Base-by-base conservation (phyloP, 37 sponge, comb jelly and placozoan genomes). In the Aplysina aerophoba region DNA sequence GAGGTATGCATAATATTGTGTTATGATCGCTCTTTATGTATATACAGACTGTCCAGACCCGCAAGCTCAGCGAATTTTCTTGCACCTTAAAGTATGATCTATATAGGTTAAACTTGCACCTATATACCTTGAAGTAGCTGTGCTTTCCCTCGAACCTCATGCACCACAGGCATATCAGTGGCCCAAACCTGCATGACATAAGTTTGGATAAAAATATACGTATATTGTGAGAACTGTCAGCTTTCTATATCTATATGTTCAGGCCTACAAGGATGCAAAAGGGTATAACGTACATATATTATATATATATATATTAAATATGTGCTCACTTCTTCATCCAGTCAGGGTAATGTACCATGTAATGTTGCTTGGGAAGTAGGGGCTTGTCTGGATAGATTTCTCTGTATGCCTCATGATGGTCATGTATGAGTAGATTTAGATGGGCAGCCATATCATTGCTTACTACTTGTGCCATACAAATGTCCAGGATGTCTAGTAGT, bases 71-170 rank as follows among this genome's bases (percentile, higher is more conserved):
- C n/a, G n/a, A n/a, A n/a, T n/a, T n/a, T n/a, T n/a, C n/a, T n/a
- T n/a, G n/a, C n/a, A n/a, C n/a, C n/a, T n/a, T n/a, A n/a, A n/a
- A n/a, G n/a, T n/a, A n/a, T n/a, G n/a, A n/a, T n/a, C n/a, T n/a
- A n/a, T n/a, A n/a, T n/a, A n/a, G n/a, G n/a, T n/a, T n/a, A n/a
- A n/a, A n/a, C n/a, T n/a, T n/a, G n/a, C n/a, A n/a, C n/a, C n/a
- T n/a, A n/a, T n/a, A n/a, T 55, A 71, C 74, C 44, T 87, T 87
- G 44, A 89, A 89, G 54, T 64, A 86, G 39, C 67, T 74, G 39
- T 90, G 87, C 40, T 90, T 90, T 50, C 61, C 91, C 50, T 90
- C 91, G 57, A 79, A 90, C 61, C 91, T 40, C 91, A 90, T 90
- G 68, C 91, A 90, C 91, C 91, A 90, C 27, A 75, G 22, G 8